Evolutionary conservation across 2,797 vertebrate genomes (phyloP).

Genomic region (Crocodylus rhombifer): DNA sequence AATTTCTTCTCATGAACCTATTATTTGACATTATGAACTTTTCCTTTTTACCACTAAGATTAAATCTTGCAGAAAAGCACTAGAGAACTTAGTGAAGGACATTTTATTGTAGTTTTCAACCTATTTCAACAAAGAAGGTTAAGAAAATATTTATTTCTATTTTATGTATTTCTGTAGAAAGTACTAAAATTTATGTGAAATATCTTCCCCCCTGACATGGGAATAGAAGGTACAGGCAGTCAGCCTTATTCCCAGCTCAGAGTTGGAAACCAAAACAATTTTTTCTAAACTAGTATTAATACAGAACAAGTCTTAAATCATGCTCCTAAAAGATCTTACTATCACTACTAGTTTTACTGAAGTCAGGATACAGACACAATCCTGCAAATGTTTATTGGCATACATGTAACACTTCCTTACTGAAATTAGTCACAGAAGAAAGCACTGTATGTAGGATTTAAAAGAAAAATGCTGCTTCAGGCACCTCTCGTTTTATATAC

Average conservation of each 20-base stretch:
- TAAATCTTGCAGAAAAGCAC: neutral
- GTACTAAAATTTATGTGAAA: neutral
- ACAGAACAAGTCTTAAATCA: neutral
- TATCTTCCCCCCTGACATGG: neutral
- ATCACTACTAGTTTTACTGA: neutral
- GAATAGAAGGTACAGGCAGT: neutral
- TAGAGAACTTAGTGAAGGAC: neutral
- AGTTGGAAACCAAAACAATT: neutral
- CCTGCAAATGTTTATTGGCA: neutral
- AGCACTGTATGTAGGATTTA: neutral
- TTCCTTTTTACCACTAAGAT: neutral
- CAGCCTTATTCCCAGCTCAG: neutral
- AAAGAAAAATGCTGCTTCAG: neutral
- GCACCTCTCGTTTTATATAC: neutral
- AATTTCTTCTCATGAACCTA: neutral
- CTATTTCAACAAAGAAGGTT: too few species aligned
- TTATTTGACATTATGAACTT: neutral
- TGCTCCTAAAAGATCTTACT: neutral
- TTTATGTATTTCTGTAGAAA: neutral
- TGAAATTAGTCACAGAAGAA: neutral
- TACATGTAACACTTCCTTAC: neutral
- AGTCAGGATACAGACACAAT: neutral
- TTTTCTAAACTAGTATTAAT: neutral
- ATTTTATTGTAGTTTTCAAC: neutral
- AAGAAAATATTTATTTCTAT: neutral